Conservation (phyloP, 2,113 vertebrate genomes). For the Tyrannus savana region DNA sequence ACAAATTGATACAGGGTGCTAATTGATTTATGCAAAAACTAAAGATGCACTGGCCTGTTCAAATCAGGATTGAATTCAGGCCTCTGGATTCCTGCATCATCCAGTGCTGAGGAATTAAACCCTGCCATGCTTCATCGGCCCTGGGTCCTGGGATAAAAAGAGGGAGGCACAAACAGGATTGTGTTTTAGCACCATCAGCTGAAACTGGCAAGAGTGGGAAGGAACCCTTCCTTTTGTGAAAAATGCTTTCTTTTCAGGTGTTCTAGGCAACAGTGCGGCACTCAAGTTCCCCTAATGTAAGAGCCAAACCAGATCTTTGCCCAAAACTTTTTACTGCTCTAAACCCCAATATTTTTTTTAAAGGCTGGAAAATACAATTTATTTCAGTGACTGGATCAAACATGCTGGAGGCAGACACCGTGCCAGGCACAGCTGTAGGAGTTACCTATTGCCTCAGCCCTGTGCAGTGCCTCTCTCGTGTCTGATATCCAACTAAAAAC, state of each 20-base stretch:
- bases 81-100: background rate
- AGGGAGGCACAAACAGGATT: background rate
- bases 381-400: background rate
- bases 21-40: slow-evolving; percentile 22
- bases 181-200: background rate
- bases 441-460: background rate
- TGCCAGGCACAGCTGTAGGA: background rate
- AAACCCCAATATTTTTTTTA: background rate
- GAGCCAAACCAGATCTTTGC: background rate
- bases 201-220: background rate
- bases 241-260: background rate
- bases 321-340: background rate
- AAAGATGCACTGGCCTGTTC: background rate
- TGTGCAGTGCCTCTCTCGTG: background rate
- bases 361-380: background rate
- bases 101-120: background rate
- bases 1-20: background rate
- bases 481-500: background rate
- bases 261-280: background rate
- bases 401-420: background rate
- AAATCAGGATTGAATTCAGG: background rate
- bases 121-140: background rate
- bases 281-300: background rate
- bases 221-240: background rate
- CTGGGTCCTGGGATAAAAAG: slow-evolving; percentile 10